Conservation (phyloP, 1,140 invertebrate genomes). For the Homalodisca vitripennis region DNA sequence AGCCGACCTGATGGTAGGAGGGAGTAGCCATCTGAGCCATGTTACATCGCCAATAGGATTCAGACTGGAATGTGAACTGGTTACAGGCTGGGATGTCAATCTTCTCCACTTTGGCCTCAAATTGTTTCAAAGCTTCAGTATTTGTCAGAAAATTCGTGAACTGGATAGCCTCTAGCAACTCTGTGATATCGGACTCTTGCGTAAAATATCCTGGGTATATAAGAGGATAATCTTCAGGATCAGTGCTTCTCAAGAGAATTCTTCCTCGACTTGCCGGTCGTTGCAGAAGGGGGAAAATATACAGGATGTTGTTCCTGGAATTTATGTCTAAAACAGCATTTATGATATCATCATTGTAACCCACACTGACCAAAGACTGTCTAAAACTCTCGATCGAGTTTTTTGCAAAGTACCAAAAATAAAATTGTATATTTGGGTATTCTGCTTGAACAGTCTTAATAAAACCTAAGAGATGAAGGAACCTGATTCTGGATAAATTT, state of each 20-base stretch:
- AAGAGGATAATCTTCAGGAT: slow-evolving; percentile 19
- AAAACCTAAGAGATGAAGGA: slow-evolving; percentile 27
- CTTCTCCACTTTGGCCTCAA: slow-evolving; percentile 46
- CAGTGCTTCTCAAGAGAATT: background rate
- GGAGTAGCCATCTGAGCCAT: slow-evolving; percentile 81
- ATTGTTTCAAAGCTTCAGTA: slow-evolving; percentile 32
- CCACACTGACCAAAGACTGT: background rate
- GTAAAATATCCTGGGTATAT: slow-evolving; percentile 5
- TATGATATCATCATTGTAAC: background rate
- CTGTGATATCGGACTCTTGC: background rate
- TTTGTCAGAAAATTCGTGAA: slow-evolving; percentile 32
- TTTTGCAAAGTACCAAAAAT: background rate
- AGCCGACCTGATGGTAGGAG: slow-evolving; percentile 79
- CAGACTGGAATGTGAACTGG: slow-evolving; percentile 68
- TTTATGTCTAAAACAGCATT: background rate
- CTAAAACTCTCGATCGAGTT: background rate
- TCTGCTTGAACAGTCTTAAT: slow-evolving; percentile 30
- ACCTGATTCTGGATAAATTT: slow-evolving; percentile 9
- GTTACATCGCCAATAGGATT: slow-evolving; percentile 82
- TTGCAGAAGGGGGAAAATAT: background rate
- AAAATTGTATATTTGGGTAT: slow-evolving; percentile 24
- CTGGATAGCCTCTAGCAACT: slow-evolving; percentile 34
- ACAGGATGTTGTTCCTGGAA: background rate
- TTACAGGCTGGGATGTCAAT: slow-evolving; percentile 66
- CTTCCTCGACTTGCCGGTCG: slow-evolving; percentile 19